Conservation (phyloP, 2,888 invertebrate genomes). For the Melanostoma mellinum region DNA sequence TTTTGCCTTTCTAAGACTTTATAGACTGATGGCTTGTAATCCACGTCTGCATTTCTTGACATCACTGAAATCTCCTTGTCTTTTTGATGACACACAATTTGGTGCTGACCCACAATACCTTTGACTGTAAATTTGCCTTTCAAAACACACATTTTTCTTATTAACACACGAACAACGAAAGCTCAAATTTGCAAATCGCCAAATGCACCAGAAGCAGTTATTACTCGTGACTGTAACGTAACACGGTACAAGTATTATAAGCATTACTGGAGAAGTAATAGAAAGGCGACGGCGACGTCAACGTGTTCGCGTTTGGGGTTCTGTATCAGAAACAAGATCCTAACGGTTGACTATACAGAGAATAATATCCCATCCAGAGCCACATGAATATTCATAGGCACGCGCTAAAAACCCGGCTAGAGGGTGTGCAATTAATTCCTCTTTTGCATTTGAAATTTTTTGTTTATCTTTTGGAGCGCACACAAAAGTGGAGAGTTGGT, state of each 20-base stretch:
- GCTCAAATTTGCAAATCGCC: conserved; percentile 42
- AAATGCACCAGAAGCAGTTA: conserved; percentile 50
- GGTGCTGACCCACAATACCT: too few species aligned
- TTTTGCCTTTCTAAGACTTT: too few species aligned
- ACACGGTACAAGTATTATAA: too few species aligned
- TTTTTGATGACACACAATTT: too few species aligned
- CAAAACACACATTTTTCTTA: too few species aligned
- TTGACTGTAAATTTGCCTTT: too few species aligned
- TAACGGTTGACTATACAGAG: conserved; percentile 69
- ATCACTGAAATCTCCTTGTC: too few species aligned
- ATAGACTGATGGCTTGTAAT: too few species aligned
- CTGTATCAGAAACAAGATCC: conserved; percentile 54
- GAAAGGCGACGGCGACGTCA: too few species aligned
- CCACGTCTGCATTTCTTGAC: too few species aligned
- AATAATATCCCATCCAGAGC: conserved; percentile 64
- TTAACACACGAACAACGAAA: conserved; percentile 6
- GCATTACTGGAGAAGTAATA: too few species aligned
- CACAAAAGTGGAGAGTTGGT: conserved; percentile 43
- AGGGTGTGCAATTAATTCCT: conserved; percentile 74
- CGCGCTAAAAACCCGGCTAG: conserved; percentile 73
- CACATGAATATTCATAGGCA: conserved; percentile 81
- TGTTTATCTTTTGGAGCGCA: conserved; percentile 67
- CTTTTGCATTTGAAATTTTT: conserved; percentile 73
- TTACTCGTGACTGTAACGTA: too few species aligned
- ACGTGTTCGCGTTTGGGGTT: not conserved